These are phyloP conservation scores for Minunthozetes semirufus DNA, from an alignment of 2,888 invertebrate species.

Conservation along the genomic window DNA sequence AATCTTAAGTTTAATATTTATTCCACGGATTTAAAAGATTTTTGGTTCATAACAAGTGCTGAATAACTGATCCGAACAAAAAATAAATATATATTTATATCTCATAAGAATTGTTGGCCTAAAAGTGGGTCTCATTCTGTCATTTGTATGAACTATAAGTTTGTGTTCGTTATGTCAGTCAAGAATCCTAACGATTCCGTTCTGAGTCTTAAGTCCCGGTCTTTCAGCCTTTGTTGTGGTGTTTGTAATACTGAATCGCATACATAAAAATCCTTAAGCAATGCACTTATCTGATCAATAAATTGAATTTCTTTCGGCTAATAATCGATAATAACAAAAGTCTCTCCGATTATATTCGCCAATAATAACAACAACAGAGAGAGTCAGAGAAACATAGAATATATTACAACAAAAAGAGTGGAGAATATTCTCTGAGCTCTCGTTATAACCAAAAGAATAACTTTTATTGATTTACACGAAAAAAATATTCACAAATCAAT, in stretches of 20 bases:
- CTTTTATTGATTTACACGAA: neutral
- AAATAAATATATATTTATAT: too few relatives aligned
- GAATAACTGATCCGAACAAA: too few relatives aligned
- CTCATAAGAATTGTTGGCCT: too few relatives aligned
- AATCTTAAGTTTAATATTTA: neutral
- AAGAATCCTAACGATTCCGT: neutral
- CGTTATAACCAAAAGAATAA: too few relatives aligned
- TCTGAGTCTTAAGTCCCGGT: neutral
- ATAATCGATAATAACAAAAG: neutral
- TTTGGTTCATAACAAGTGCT: neutral
- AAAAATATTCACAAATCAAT: neutral
- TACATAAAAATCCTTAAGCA: neutral
- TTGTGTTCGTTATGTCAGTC: neutral
- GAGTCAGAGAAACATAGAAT: neutral
- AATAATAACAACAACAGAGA: neutral
- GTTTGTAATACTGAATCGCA: neutral
- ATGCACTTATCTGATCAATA: neutral
- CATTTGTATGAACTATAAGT: too few relatives aligned
- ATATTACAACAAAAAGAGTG: neutral
- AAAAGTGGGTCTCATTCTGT: too few relatives aligned
- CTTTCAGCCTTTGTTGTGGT: neutral
- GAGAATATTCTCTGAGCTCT: neutral
- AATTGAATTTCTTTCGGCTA: neutral
- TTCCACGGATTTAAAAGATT: neutral
- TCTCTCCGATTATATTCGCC: neutral